Conservation (phyloP, 1,140 invertebrate genomes). For the Arctopsyche grandis region DNA sequence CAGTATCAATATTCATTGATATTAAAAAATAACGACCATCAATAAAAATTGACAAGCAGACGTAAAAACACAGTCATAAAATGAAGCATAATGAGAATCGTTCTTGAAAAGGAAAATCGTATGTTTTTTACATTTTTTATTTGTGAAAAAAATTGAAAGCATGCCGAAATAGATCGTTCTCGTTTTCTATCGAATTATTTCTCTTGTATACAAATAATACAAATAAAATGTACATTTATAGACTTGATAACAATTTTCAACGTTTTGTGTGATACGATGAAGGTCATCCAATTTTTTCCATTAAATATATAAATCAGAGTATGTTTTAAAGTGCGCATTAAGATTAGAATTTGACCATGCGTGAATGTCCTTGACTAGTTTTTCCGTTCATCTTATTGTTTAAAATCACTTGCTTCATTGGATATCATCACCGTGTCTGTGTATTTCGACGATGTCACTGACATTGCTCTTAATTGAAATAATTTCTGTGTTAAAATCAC, state of each 20-base stretch:
- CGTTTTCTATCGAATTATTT: conserved; percentile 34
- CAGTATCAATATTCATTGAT: no score
- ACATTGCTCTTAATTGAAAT: background rate
- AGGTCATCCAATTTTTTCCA: background rate
- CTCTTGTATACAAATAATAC: background rate
- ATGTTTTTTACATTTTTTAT: background rate
- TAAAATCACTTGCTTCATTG: conserved; percentile 7
- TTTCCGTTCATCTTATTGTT: background rate
- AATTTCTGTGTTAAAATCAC: no score
- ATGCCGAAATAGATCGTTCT: conserved; percentile 35
- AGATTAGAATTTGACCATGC: background rate
- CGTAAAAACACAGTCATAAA: no score
- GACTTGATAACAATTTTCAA: background rate
- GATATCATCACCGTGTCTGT: background rate
- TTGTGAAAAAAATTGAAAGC: conserved; percentile 35
- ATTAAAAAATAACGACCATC: no score
- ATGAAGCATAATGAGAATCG: no score
- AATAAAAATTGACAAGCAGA: no score
- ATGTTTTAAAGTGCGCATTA: background rate
- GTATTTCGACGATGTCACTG: background rate
- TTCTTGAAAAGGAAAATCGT: conserved; percentile 10
- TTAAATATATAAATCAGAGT: background rate
- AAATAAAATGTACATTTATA: background rate
- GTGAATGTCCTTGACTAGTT: conserved; percentile 13
- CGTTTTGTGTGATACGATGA: background rate